These are phyloP conservation scores for Salpingus planirostris DNA, from an alignment of 2,888 invertebrate genomes.

Conservation along the genomic window DNA sequence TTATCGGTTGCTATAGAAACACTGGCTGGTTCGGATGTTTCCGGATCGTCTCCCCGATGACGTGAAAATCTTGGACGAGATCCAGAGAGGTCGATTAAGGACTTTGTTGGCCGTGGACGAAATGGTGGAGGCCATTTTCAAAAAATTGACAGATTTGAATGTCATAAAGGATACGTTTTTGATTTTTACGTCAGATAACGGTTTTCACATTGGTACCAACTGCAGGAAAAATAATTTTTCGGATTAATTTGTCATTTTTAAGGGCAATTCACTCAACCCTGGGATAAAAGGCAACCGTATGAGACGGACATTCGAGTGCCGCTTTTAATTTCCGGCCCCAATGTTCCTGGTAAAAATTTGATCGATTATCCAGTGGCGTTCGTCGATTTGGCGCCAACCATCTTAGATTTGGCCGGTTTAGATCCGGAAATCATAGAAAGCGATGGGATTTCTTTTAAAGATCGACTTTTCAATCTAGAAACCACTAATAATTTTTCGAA, in stretches of 20 bases:
- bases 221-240: conserved; percentile 8
- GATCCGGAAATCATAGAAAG: conserved; percentile 53
- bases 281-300: conserved; percentile 85
- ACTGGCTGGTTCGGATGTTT: conserved; percentile 72
- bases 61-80: conserved; percentile 55
- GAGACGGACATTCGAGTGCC: conserved; percentile 84
- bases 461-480: conserved; percentile 10
- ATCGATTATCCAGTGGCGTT: conserved; percentile 55
- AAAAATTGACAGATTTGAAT: conserved; percentile 45
- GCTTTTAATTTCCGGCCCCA: conserved; percentile 70
- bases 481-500: no score
- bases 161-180: conserved; percentile 68
- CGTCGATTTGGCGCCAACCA: conserved; percentile 80
- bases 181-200: conserved; percentile 83
- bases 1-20: no score
- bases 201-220: conserved; percentile 84
- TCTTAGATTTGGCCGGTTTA: conserved; percentile 64
- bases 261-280: conserved; percentile 84
- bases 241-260: conserved; percentile 20
- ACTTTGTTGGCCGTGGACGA: conserved; percentile 82
- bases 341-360: conserved; percentile 43
- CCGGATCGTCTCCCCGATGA: conserved; percentile 56
- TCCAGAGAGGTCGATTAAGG: conserved; percentile 68
- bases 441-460: conserved; percentile 29
- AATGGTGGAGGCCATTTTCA: conserved; percentile 58